Percentiles rank a stretch among this genome's conserved stretches.
These are phyloP conservation scores for Sebastes hopkinsi DNA, from an alignment of 2,797 vertebrate species.

Conservation along the genomic window DNA sequence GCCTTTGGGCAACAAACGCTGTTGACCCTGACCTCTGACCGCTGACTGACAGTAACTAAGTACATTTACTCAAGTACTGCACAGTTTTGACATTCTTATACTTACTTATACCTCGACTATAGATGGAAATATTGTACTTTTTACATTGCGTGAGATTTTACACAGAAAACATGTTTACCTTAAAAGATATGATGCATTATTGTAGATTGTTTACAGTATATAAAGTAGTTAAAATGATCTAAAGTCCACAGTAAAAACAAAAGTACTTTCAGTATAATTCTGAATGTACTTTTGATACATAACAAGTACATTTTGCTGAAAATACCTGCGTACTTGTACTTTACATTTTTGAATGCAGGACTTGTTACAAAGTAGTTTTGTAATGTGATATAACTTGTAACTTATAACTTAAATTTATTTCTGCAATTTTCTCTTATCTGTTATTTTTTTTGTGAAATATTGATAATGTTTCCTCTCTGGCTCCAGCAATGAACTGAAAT, in stretches of 20 bases:
- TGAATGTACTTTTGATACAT: background rate
- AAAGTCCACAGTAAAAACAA: background rate
- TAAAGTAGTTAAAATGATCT: background rate
- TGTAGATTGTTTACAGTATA: background rate
- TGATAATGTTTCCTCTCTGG: no score
- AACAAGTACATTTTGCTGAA: background rate
- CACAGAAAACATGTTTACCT: background rate
- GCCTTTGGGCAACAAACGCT: background rate
- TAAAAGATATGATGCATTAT: background rate
- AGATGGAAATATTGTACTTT: background rate
- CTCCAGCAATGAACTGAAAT: no score
- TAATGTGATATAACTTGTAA: no score
- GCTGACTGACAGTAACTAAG: background rate
- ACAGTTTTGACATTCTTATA: background rate
- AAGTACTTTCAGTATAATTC: background rate
- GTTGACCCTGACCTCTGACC: conserved; percentile 12
- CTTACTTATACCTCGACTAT: background rate
- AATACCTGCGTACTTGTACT: background rate
- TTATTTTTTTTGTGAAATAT: no score
- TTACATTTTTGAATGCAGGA: background rate
- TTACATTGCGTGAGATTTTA: background rate
- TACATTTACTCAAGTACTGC: background rate
- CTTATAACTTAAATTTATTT: no score
- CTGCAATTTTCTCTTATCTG: no score
- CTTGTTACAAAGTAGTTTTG: no score